These are phyloP conservation scores for Sialis fuliginosa DNA, from an alignment of 2,888 invertebrate genomes.

Conservation along the genomic window DNA sequence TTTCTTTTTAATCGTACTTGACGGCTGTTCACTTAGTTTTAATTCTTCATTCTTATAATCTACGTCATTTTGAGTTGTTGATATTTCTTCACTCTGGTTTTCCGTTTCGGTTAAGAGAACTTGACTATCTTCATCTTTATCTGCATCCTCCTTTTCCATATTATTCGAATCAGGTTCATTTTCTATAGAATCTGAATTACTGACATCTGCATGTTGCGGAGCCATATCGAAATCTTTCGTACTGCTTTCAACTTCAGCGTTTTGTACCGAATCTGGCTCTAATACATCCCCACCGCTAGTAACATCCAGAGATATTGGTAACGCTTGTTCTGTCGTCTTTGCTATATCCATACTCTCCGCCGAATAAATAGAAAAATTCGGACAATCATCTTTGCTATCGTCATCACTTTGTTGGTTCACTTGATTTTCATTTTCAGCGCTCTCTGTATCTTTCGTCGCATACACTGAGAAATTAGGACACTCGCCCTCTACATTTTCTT, in stretches of 20 bases:
- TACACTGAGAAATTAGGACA: constrained; percentile 78
- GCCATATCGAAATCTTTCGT: constrained; percentile 26
- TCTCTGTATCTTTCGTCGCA: constrained; percentile 46
- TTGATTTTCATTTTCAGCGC: constrained; percentile 16
- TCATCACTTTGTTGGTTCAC: constrained; percentile 24
- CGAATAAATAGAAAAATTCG: constrained; percentile 73
- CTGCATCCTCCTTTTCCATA: constrained; percentile 8
- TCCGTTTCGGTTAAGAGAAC: constrained; percentile 12
- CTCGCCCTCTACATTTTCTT: constrained; percentile 26
- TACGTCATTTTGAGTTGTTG: constrained; percentile 9
- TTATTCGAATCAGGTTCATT: constrained; percentile 8
- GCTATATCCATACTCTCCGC: constrained; percentile 62
- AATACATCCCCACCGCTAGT: constrained; percentile 1
- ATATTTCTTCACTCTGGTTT: constrained; percentile 11
- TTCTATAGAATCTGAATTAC: constrained; percentile 12
- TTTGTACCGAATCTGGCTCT: constrained; percentile 5
- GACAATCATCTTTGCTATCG: constrained; percentile 50
- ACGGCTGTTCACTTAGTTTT: not conserved
- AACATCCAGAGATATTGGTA: not conserved
- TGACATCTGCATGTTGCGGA: constrained; percentile 25
- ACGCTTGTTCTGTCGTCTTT: constrained; percentile 26
- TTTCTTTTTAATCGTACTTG: constrained; percentile 14
- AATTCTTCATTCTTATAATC: not conserved
- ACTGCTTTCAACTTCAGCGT: constrained; percentile 22
- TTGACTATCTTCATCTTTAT: constrained; percentile 9